Percentiles rank a stretch among this genome's conserved stretches.
Conservation (phyloP, 2,113 vertebrate species). For the Solea solea region DNA sequence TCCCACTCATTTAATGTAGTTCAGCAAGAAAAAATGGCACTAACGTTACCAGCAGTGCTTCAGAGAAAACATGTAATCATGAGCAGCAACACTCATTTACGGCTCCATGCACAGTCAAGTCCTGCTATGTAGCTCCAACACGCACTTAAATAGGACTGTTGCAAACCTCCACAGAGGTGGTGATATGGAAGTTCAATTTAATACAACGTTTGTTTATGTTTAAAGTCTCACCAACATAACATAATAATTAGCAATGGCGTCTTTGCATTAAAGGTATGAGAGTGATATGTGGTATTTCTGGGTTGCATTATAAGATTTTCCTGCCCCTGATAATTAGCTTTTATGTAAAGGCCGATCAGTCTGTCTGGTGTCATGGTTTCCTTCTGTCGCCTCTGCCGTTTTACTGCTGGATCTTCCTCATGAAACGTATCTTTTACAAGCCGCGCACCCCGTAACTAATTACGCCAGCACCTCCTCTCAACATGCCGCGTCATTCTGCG, state of each 20-base stretch:
- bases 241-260: too few relatives aligned
- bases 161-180: too few relatives aligned
- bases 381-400: slow-evolving; percentile 9
- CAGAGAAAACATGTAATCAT: slow-evolving; percentile 32
- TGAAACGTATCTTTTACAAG: slow-evolving; percentile 42
- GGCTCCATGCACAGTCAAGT: too few relatives aligned
- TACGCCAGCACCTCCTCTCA: slow-evolving; percentile 52
- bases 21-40: slow-evolving; percentile 24
- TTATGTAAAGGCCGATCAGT: slow-evolving; percentile 5
- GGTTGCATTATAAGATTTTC: too few relatives aligned
- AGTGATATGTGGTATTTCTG: too few relatives aligned
- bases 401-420: slow-evolving; percentile 35
- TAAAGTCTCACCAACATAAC: too few relatives aligned
- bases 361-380: slow-evolving; percentile 17
- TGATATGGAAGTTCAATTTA: too few relatives aligned
- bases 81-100: slow-evolving; percentile 4
- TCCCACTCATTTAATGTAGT: slow-evolving; percentile 68
- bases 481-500: slow-evolving; percentile 44
- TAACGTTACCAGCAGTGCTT: slow-evolving; percentile 40
- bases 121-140: too few relatives aligned
- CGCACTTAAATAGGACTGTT: too few relatives aligned
- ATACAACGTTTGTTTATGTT: too few relatives aligned
- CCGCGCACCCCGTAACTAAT: slow-evolving; percentile 55
- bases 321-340: too few relatives aligned
- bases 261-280: too few relatives aligned